Base-by-base conservation (phyloP, 2,797 vertebrate species). In the Acipenser transmontanus region DNA sequence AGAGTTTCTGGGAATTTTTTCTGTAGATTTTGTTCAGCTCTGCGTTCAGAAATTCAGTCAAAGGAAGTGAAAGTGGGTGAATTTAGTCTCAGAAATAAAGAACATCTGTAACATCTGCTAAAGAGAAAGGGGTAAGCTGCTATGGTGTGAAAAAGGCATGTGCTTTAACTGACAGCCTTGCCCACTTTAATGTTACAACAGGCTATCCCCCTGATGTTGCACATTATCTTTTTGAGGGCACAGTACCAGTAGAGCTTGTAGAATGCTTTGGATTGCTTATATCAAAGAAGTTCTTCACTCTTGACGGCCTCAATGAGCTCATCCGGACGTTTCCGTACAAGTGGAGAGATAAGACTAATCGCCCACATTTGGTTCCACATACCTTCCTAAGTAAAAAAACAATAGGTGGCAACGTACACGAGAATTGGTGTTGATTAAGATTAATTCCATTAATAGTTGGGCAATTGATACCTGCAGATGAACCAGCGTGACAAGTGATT, bases 1-100 rank as follows among this genome's bases (percentile, higher is more conserved):
- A 73, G 50, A 70, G 62, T 71, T 73, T 77, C 12, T 75, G 68
- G 66, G 9, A 34, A 68, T 34, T 74, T 64, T 57, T n/a, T 68
- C 13, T 74, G 68, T 61, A 49, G 54, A 7, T 74, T 73, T 70
- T 77, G 73, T 68, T 61, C 62, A 11, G 61, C 50, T 8, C 34
- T 34, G 61, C 49, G 14, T 2, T n/a, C 4, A 47, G 72, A 72
- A 6, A 47, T 65, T 65, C 63, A 72, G 57, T 54, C 62, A 49
- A 54, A 66, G 12, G 66, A 72, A 13, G 71, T 71, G 3, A 70
- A 54, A 65, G 2, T 7, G 3, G 72, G 68, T 66, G 59, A 3
- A 6, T 74, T 76, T 60, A 10, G 0, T 7, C 50, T 66, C 9
- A 62, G 66, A 65, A 64, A 34, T 49, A 13, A 71, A 66, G 64